These are phyloP conservation scores for Lathamus discolor DNA, from an alignment of 2,113 vertebrate species.

Conservation along the genomic window DNA sequence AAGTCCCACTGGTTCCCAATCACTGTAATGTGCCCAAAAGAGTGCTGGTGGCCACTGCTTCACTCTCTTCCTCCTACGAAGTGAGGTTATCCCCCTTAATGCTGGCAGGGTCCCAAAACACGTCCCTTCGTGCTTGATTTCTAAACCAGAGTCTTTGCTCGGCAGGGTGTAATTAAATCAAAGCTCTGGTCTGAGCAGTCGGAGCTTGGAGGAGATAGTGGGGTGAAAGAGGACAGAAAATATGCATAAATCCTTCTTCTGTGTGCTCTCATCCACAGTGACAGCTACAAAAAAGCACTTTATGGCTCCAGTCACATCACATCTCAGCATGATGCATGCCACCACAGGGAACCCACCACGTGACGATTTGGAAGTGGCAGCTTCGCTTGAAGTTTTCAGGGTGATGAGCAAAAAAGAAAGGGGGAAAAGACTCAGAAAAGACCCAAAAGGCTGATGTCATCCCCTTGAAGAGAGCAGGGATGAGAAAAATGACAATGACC, in stretches of 20 bases:
- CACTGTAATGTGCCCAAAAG: background rate
- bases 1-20: background rate
- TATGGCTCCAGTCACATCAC: background rate
- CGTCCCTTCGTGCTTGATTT: background rate
- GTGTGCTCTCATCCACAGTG: background rate
- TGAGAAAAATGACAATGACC: background rate
- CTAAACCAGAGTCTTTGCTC: background rate
- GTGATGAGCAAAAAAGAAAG: background rate
- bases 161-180: background rate
- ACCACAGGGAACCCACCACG: background rate
- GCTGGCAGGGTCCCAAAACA: background rate
- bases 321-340: background rate
- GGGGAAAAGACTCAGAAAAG: background rate
- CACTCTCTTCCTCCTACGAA: background rate
- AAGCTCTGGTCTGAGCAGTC: background rate
- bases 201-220: background rate
- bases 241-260: background rate
- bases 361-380: background rate
- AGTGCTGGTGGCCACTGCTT: background rate
- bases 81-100: background rate
- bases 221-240: background rate
- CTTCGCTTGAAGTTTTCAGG: background rate
- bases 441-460: background rate
- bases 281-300: conserved; percentile 26
- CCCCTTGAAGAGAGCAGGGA: background rate